Base-by-base conservation (phyloP, 2,113 vertebrate genomes). In the Sceloporus undulatus region DNA sequence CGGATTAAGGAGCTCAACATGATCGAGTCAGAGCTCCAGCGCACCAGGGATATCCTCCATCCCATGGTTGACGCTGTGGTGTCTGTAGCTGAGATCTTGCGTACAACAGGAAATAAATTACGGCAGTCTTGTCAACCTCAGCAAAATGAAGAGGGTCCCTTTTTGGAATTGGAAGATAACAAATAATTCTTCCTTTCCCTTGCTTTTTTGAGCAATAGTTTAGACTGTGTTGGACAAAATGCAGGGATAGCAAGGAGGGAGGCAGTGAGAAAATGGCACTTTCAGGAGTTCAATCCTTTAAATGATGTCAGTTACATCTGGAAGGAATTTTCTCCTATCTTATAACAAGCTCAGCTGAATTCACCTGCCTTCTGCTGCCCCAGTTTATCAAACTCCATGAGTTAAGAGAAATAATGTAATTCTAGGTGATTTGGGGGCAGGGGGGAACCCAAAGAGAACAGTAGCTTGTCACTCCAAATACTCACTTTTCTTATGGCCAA, bases 1-100 rank as follows among this genome's bases (percentile, higher is more conserved):
- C 78, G 87, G 74, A 78, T 88, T 59, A 84, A 88, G 74, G 87
- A 88, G 62, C 74, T 88, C 23, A 77, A 68, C 25, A 84, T 88
- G 87, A 88, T 88, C 56, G 87, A 88, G 25, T 81, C 81, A 0
- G 87, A 88, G 74, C 81, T 88, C 16, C 87, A 78, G 16, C 87
- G 48, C 81, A 88, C 87, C 56, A 78, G 87, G 74, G 87, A 88
- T 23, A 77, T 88, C 29, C 87, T 88, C 34, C 81, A 77, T 68
- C 87, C 87, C n/a, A 88, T 88, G 81, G 87, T 88, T 8, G 73
- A 88, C 1, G 81, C 87, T 1, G 62, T 88, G 42, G 81, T 83
- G 4, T 84, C 87, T 9, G 74, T 88, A n/a, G 87, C 74, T 7
- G 74, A 88, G 62, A 62, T 70, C 62, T 70, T 88, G 81, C 74